Evolutionary conservation across 2,797 vertebrate genomes (phyloP).

Genomic region (Helicolenus hilgendorfi): DNA sequence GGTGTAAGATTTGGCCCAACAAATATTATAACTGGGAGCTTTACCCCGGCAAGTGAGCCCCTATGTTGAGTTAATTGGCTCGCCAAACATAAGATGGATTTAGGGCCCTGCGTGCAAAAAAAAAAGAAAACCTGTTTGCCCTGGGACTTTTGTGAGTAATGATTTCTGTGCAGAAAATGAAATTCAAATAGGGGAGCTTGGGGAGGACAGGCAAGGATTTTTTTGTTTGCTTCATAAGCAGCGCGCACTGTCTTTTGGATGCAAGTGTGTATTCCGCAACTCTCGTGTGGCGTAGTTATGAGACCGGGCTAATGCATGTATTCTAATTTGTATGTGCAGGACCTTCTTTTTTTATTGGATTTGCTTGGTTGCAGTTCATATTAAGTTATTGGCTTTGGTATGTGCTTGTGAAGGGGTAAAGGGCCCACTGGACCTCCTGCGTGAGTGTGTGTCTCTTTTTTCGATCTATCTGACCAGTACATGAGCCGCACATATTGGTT

Average conservation of each 20-base stretch:
- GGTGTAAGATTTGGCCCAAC: slow-evolving; percentile 27
- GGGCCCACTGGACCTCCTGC: slow-evolving; percentile 43
- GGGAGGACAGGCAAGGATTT: slow-evolving; percentile 59
- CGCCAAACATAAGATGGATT: slow-evolving; percentile 63
- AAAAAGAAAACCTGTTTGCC: slow-evolving; percentile 51
- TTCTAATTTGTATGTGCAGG: slow-evolving; percentile 72
- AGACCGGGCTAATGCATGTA: slow-evolving; percentile 67
- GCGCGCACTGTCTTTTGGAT: slow-evolving; percentile 41
- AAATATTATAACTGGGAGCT: slow-evolving; percentile 61
- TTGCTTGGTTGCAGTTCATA: slow-evolving; percentile 71
- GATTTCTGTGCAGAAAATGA: slow-evolving; percentile 79
- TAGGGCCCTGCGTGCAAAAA: slow-evolving; percentile 66
- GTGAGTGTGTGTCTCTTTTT: not conserved
- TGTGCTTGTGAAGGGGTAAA: slow-evolving; percentile 31
- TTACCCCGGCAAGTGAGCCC: slow-evolving; percentile 36
- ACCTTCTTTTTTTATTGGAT: slow-evolving; percentile 70
- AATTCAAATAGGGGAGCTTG: slow-evolving; percentile 73
- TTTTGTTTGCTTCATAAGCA: slow-evolving; percentile 64
- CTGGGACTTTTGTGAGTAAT: slow-evolving; percentile 71
- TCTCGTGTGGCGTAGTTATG: slow-evolving; percentile 71
- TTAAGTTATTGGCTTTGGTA: slow-evolving; percentile 62
- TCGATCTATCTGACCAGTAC: slow-evolving; percentile 52
- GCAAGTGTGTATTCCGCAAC: slow-evolving; percentile 51
- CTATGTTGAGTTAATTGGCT: slow-evolving; percentile 76
- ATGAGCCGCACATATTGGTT: slow-evolving; percentile 59